Evolutionary conservation across 1,140 invertebrate genomes (phyloP).

Genomic region (Drosophila dunni): DNA sequence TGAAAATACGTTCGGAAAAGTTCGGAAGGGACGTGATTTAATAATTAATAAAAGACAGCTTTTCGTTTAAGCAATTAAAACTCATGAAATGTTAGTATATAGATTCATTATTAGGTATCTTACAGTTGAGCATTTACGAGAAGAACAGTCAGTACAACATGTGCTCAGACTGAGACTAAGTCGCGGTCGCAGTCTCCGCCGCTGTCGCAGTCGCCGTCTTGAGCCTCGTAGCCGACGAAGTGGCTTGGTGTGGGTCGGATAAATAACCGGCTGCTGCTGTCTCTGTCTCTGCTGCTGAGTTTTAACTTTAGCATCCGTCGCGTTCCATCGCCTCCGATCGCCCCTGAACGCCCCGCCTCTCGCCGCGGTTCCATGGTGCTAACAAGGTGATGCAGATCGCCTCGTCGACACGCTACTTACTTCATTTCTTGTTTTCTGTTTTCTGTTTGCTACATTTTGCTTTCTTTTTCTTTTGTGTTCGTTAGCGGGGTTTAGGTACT

Average conservation of each 20-base stretch:
- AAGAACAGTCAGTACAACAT: slow-evolving; percentile 3
- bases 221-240: slow-evolving; percentile 6
- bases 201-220: too few relatives aligned
- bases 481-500: slow-evolving; percentile 15
- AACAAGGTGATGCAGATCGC: slow-evolving; percentile 78
- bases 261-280: slow-evolving; percentile 66
- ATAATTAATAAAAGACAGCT: too few relatives aligned
- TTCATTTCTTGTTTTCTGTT: slow-evolving; percentile 65
- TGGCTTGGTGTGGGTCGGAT: slow-evolving; percentile 33
- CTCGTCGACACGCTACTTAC: slow-evolving; percentile 73
- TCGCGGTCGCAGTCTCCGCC: too few relatives aligned
- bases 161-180: slow-evolving; percentile 15
- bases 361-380: slow-evolving; percentile 57
- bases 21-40: too few relatives aligned
- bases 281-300: slow-evolving; percentile 15
- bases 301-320: slow-evolving; percentile 35
- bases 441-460: slow-evolving; percentile 51
- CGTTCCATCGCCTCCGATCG: slow-evolving; percentile 14
- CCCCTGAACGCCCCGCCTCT: too few relatives aligned
- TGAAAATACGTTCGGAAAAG: too few relatives aligned
- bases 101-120: not conserved
- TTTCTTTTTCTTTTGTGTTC: slow-evolving; percentile 62
- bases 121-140: not conserved
- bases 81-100: too few relatives aligned
- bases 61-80: too few relatives aligned